Conservation (phyloP, 2,888 invertebrate species). For the Caenorhabditis angaria region DNA sequence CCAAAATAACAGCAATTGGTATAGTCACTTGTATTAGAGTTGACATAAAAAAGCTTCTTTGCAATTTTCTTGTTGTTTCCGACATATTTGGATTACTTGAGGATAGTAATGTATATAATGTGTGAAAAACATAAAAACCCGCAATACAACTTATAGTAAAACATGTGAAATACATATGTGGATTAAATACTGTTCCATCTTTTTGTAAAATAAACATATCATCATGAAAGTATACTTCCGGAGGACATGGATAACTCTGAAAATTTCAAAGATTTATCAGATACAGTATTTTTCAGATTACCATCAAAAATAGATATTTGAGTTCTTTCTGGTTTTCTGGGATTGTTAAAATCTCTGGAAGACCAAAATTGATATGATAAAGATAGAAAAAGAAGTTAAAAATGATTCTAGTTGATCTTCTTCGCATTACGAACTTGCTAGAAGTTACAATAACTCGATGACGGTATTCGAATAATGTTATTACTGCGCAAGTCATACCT, state of each 20-base stretch:
- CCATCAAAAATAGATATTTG: background rate
- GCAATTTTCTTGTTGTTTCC: conserved; percentile 9
- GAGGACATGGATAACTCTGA: conserved; percentile 16
- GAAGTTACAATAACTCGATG: conserved; percentile 15
- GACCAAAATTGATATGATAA: conserved; percentile 21
- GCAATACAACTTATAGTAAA: conserved; percentile 1
- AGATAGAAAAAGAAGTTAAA: conserved; percentile 14
- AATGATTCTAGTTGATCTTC: background rate
- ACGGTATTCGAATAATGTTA: conserved; percentile 20
- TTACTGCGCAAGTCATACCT: conserved; percentile 9
- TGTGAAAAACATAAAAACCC: conserved; percentile 14
- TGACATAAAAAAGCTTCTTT: conserved; percentile 21
- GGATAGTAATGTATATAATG: conserved; percentile 12
- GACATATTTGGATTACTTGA: conserved; percentile 25
- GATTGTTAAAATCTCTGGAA: conserved; percentile 21
- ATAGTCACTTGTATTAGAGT: conserved; percentile 18
- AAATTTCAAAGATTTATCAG: background rate
- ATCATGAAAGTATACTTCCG: conserved; percentile 11
- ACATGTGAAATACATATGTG: conserved; percentile 28
- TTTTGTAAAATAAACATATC: conserved; percentile 9
- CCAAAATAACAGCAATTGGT: conserved; percentile 16
- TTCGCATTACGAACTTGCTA: conserved; percentile 13
- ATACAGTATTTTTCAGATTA: too few species aligned
- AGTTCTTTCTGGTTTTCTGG: conserved; percentile 15
- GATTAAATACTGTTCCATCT: conserved; percentile 26